These are phyloP conservation scores for Meandrusa payeni DNA, from an alignment of 2,888 invertebrate species.

Conservation along the genomic window DNA sequence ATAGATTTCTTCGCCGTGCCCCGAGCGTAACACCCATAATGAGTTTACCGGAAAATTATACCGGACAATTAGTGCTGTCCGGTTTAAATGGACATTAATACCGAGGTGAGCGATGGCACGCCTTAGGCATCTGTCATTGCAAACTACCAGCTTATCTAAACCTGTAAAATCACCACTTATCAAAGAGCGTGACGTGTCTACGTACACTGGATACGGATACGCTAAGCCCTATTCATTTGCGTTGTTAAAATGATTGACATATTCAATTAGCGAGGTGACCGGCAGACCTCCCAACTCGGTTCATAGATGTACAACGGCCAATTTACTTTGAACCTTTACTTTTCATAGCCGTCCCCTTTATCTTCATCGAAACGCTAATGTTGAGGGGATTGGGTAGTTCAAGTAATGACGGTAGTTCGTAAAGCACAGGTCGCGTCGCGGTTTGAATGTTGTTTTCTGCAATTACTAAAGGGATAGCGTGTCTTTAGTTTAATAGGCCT, in stretches of 20 bases:
- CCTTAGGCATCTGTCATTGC: constrained; percentile 58
- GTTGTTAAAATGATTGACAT: constrained; percentile 90
- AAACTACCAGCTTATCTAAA: constrained; percentile 37
- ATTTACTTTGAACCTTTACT: constrained; percentile 36
- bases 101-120: constrained; percentile 56
- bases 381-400: constrained; percentile 35
- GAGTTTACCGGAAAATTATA: constrained; percentile 66
- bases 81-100: constrained; percentile 61
- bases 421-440: constrained; percentile 61
- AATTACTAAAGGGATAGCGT: constrained; percentile 69
- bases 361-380: constrained; percentile 3
- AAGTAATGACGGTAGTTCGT: constrained; percentile 38
- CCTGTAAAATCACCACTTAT: constrained; percentile 30
- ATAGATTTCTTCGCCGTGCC: constrained; percentile 51
- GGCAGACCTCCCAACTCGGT: constrained; percentile 78
- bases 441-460: constrained; percentile 74
- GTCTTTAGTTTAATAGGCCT: constrained; percentile 69
- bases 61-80: constrained; percentile 66
- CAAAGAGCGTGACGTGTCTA: constrained; percentile 39
- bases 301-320: constrained; percentile 58
- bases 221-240: constrained; percentile 79
- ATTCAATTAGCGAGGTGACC: constrained; percentile 87
- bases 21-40: constrained; percentile 49
- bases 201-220: constrained; percentile 48
- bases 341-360: constrained; percentile 22